These are phyloP conservation scores for Pachymerium ferrugineum DNA, from an alignment of 2,888 invertebrate genomes.

Conservation along the genomic window DNA sequence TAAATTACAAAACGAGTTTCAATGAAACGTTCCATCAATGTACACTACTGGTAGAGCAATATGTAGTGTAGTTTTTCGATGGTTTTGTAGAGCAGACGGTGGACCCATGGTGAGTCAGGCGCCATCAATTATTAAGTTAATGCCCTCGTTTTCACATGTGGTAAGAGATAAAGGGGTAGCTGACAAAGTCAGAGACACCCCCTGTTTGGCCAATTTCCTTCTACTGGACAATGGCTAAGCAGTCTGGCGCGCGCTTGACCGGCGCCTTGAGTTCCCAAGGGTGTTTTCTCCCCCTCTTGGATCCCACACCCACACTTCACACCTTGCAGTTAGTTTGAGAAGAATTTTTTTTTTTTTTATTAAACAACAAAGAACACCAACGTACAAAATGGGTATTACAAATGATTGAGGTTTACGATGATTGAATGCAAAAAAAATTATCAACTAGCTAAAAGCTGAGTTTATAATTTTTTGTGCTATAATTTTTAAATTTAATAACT, in stretches of 20 bases:
- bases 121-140: not conserved
- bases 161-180: slow-evolving; percentile 15
- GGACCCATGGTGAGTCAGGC: slow-evolving; percentile 3
- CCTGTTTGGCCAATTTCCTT: not conserved
- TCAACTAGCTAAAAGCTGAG: too few relatives aligned
- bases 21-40: too few relatives aligned
- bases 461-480: too few relatives aligned
- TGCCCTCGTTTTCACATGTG: slow-evolving; percentile 24
- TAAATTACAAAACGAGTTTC: too few relatives aligned
- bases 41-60: too few relatives aligned
- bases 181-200: slow-evolving; percentile 16
- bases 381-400: not conserved
- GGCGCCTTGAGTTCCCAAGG: not conserved
- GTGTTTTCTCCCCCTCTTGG: not conserved
- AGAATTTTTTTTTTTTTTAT: not conserved
- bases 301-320: not conserved
- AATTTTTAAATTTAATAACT: too few relatives aligned
- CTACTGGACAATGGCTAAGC: slow-evolving; percentile 1
- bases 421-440: too few relatives aligned
- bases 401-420: too few relatives aligned
- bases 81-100: too few relatives aligned
- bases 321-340: not conserved
- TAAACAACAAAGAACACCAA: not conserved
- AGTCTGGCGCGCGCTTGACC: slow-evolving; percentile 24
- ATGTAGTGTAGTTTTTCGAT: too few relatives aligned